Evolutionary conservation across 2,797 vertebrate species (phyloP), one percentile per base, ranked within the genome.

Genomic region (Sparus aurata): DNA sequence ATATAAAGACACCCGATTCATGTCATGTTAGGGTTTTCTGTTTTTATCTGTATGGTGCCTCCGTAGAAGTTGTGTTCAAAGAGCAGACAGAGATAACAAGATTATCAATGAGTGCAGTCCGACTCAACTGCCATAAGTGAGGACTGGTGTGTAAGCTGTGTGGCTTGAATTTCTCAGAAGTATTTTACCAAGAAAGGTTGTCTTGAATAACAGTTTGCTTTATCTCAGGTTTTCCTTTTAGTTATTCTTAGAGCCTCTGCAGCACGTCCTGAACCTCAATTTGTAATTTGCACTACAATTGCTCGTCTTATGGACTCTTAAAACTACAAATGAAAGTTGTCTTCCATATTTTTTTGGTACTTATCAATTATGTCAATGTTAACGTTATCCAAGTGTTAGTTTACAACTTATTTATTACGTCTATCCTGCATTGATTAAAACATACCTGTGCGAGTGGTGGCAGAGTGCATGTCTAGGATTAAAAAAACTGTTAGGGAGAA

Each of bases 271-370:
- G 46, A 88, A 86, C 85, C 82, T 86, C 46, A 0, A 54, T 79
- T 84, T 84, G 82, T 73, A 78, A 87, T 94, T 95, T 94, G 93
- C 94, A 95, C 93, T 93, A 92, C 68, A 71, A 16, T 63, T 65
- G 50, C 69, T 89, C 83, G 82, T 86, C 54, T 69, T 85, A 77
- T 63, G 11, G 71, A 77, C 60, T 85, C 41, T 47, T 38, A 74
- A 75, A 79, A 8, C 7, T 83, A 80, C 46, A 76, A 74, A 73
- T 27, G 12, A 69, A 64, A 79, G 55, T 73, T 25, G 87, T 93
- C 90, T 94, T 93, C 91, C 89, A 73, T 86, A 80, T 71, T 65
- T 87, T 65, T 87, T 81, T 89, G 79, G 64, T 83, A 89, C 85
- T 78, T 82, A 87, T 69, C 52, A 74, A 71, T 80, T 79, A 80